Evolutionary conservation across 2,113 vertebrate genomes (phyloP).

Genomic region (Odocoileus hemionus): DNA sequence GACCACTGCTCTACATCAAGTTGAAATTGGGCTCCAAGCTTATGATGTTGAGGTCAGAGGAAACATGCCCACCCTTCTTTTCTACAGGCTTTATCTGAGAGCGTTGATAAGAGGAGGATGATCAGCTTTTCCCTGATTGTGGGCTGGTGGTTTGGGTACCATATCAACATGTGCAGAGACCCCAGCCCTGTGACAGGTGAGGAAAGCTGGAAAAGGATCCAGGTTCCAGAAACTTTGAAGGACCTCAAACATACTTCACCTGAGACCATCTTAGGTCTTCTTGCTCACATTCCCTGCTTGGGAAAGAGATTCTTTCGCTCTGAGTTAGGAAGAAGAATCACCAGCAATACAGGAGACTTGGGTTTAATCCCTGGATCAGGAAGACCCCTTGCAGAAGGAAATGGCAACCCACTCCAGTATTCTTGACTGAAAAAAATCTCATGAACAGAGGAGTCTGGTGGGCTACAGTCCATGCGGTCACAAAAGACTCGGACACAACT

Average conservation of each 20-base stretch:
- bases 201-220: neutral
- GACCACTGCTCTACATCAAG: neutral
- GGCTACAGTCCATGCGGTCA: fast-evolving
- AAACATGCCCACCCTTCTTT: neutral
- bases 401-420: neutral
- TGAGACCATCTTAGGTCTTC: neutral
- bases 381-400: neutral
- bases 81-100: fast-evolving
- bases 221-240: neutral
- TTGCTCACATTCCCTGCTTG: neutral
- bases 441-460: neutral
- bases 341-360: neutral
- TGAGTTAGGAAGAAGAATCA: neutral
- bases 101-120: fast-evolving
- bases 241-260: neutral
- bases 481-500: neutral
- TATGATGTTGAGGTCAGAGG: neutral
- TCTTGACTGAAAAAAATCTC: neutral
- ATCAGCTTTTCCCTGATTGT: neutral
- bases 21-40: neutral
- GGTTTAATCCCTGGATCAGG: neutral
- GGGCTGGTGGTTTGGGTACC: fast-evolving
- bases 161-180: fast-evolving
- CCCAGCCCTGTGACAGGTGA: fast-evolving
- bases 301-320: neutral